Percentiles rank a stretch among this genome's conserved stretches.
Evolutionary conservation across 92 coral and sea anemone species (phyloP).

Genomic region (Epizoanthus rinbou): DNA sequence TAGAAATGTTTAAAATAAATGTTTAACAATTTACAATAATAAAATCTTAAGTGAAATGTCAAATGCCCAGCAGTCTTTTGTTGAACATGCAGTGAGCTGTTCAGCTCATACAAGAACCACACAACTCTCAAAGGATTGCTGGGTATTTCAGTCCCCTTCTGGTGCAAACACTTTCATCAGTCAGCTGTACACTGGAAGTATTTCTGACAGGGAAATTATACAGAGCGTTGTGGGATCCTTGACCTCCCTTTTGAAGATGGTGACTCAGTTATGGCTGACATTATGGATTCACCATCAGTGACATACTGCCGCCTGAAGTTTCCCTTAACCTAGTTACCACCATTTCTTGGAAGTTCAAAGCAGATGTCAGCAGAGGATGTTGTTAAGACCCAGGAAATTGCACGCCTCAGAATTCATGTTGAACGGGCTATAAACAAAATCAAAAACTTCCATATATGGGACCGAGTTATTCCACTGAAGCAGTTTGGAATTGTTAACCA

Average conservation of each 20-base stretch:
- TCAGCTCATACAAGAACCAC: conserved; percentile 63
- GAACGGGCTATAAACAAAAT: conserved; percentile 57
- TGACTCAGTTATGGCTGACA: conserved; percentile 70
- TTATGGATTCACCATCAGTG: conserved; percentile 50
- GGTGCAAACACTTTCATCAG: conserved; percentile 60
- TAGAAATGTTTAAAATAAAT: too few species aligned
- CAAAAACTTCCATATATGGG: conserved; percentile 50
- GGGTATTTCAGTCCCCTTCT: conserved; percentile 65
- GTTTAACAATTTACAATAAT: too few species aligned
- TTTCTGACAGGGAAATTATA: conserved; percentile 66
- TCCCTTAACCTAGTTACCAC: conserved; percentile 53
- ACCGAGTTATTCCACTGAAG: conserved; percentile 41
- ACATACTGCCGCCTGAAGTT: conserved; percentile 60
- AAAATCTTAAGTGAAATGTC: conserved; percentile 55
- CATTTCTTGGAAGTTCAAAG: conserved; percentile 53
- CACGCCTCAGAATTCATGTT: conserved; percentile 49
- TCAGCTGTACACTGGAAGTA: conserved; percentile 56
- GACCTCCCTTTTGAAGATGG: conserved; percentile 47
- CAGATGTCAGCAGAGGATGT: conserved; percentile 57
- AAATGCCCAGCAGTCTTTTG: conserved; percentile 57
- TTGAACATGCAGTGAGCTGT: conserved; percentile 62
- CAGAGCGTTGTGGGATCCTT: conserved; percentile 48
- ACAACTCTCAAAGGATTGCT: conserved; percentile 61
- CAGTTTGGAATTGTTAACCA: conserved; percentile 50
- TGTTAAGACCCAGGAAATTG: conserved; percentile 53